phyloP scores from a whole-genome alignment of 2,113 vertebrate genomes.

The Garra rufa region DNA sequence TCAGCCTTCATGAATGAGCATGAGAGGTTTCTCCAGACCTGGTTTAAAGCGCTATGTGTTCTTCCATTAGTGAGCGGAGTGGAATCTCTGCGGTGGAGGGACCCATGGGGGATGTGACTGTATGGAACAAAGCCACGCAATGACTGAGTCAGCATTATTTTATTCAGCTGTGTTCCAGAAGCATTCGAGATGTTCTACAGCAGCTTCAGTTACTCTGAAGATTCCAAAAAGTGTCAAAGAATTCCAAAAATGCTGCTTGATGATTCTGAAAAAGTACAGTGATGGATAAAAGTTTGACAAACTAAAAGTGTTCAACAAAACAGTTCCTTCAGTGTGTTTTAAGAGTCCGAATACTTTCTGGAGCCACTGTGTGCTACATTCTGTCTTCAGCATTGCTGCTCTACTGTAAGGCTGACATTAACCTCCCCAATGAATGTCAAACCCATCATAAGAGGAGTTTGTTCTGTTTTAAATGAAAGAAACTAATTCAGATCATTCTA shows the following conservation, averaged over 20 bases:
- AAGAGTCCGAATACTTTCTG: not conserved
- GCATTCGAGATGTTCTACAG: not conserved
- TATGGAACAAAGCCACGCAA: not conserved
- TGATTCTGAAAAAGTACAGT: not conserved
- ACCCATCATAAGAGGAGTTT: not conserved
- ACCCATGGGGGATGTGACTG: not conserved
- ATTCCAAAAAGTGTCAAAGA: not conserved
- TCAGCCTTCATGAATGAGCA: slow-evolving; percentile 15
- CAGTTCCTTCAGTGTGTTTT: no score
- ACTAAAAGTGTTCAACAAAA: not conserved
- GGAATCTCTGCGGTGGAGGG: not conserved
- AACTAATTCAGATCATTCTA: slow-evolving; percentile 3
- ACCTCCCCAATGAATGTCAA: not conserved
- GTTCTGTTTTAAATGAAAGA: not conserved
- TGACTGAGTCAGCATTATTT: slow-evolving; percentile 29
- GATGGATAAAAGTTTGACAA: not conserved
- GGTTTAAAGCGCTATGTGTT: slow-evolving; percentile 1
- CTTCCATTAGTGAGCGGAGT: not conserved
- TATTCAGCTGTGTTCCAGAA: not conserved
- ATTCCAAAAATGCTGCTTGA: not conserved
- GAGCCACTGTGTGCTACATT: not conserved
- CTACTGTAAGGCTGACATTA: not conserved
- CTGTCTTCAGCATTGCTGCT: not conserved
- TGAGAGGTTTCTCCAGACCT: slow-evolving; percentile 35
- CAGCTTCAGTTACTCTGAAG: not conserved